Evolutionary conservation across 2,888 invertebrate genomes (phyloP), one percentile per base, ranked within the genome.

Genomic region (Dynastes grantii): DNA sequence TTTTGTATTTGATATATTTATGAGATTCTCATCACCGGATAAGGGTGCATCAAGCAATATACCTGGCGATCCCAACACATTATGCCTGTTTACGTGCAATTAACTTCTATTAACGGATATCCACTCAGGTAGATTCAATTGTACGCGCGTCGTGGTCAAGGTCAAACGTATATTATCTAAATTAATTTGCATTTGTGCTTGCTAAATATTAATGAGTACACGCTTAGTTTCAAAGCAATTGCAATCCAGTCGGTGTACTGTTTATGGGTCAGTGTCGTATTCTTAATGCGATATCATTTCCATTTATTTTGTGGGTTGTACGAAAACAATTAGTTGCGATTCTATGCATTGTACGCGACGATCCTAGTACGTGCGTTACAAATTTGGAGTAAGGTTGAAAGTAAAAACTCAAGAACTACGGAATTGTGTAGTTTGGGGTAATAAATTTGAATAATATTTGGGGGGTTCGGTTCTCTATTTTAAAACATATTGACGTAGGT

Each of bases 201-300:
- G 45, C 68, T 67, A 76, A 76, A 76, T 76, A 76, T 76, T 76
- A 76, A 76, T 76, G 68, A 76, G 55, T 45, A 49, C 37, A 53
- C 49, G 75, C n/a, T 53, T 55, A 76, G 45, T 61, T 61, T 61
- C 13, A 45, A 75, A 75, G 45, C 61, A 61, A 63, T 75, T 45
- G 45, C 61, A 61, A 75, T 75, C 61, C 61, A 61, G 45, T 27
- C 58, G 61, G 61, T 45, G 61, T 61, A 40, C 61, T 75, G 45
- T 75, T 75, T 75, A 55, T 76, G 32, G 76, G 76, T 76, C 76
- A 76, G 68, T 76, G 76, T 76, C 76, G 73, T 61, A 75, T 75
- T 61, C 61, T 40, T 75, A 75, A 75, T 75, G 73, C 61, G 61
- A 45, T 45, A 61, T 27, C 61, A 49, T 5, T 75, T 49, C 45